Percentiles rank a stretch among this genome's conserved stretches.
These are phyloP conservation scores for Notospermus geniculatus DNA, from an alignment of 1,140 invertebrate genomes.

Conservation along the genomic window DNA sequence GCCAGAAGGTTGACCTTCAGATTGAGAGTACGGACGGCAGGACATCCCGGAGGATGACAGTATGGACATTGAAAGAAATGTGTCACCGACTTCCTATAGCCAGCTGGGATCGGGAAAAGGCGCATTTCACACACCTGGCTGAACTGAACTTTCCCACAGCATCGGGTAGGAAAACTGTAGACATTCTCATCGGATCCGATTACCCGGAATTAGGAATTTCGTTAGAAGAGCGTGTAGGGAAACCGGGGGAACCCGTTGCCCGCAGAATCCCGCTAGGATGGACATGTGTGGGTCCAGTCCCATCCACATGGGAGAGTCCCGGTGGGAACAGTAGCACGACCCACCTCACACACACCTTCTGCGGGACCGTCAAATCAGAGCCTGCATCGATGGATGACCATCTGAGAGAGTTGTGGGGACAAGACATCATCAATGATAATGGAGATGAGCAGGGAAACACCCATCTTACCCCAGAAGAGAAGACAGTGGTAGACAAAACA, in stretches of 20 bases:
- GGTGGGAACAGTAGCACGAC: no score
- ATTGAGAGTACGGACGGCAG: constrained; percentile 2
- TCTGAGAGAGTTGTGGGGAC: neutral
- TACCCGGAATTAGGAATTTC: neutral
- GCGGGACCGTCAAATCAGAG: neutral
- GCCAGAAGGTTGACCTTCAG: neutral
- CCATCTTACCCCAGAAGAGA: no score
- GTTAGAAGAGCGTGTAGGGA: neutral
- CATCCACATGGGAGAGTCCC: neutral
- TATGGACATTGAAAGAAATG: neutral
- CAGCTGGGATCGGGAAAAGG: constrained; percentile 2
- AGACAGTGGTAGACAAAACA: no score
- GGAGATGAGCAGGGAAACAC: neutral
- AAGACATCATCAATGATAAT: neutral
- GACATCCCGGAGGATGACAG: neutral
- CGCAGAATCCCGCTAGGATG: constrained; percentile 14
- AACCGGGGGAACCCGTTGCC: constrained; percentile 12
- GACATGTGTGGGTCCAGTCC: constrained; percentile 12
- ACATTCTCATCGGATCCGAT: constrained; percentile 5
- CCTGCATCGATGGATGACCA: neutral
- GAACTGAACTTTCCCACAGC: neutral
- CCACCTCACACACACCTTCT: neutral
- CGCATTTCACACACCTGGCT: neutral
- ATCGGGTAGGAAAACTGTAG: neutral
- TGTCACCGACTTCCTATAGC: neutral